Evolutionary conservation across 2,113 vertebrate species (phyloP).

Genomic region (Phrynosoma blainvillii): DNA sequence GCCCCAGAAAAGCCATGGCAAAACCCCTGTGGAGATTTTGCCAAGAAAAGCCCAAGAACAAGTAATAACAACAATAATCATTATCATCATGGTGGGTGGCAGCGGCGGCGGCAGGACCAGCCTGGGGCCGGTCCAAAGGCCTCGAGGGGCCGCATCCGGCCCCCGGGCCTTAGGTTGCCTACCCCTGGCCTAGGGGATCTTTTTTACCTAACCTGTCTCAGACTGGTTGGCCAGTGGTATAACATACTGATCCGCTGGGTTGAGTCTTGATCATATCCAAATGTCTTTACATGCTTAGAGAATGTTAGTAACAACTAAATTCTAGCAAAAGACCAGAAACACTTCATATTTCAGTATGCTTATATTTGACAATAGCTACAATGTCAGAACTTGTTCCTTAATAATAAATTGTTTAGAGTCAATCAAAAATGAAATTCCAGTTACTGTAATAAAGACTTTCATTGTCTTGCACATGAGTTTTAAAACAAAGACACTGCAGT

Average conservation of each 20-base stretch:
- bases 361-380: background rate
- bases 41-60: too few relatives aligned
- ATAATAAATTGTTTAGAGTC: constrained; percentile 57
- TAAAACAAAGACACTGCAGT: constrained; percentile 29
- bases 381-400: constrained; percentile 56
- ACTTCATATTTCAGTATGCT: background rate
- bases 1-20: too few relatives aligned
- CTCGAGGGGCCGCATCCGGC: too few relatives aligned
- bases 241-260: background rate
- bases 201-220: background rate
- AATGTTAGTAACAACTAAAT: background rate
- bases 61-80: too few relatives aligned
- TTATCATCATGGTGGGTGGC: too few relatives aligned
- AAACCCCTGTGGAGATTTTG: too few relatives aligned
- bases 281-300: background rate
- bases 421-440: constrained; percentile 45
- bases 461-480: constrained; percentile 54
- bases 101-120: too few relatives aligned
- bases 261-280: background rate
- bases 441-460: constrained; percentile 46
- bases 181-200: background rate
- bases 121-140: too few relatives aligned
- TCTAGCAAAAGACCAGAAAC: constrained; percentile 16
- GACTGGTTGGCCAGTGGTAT: background rate
- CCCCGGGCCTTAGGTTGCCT: too few relatives aligned